Evolutionary conservation across 2,888 invertebrate genomes (phyloP).

Genomic region (Listrodromus nycthemerus): DNA sequence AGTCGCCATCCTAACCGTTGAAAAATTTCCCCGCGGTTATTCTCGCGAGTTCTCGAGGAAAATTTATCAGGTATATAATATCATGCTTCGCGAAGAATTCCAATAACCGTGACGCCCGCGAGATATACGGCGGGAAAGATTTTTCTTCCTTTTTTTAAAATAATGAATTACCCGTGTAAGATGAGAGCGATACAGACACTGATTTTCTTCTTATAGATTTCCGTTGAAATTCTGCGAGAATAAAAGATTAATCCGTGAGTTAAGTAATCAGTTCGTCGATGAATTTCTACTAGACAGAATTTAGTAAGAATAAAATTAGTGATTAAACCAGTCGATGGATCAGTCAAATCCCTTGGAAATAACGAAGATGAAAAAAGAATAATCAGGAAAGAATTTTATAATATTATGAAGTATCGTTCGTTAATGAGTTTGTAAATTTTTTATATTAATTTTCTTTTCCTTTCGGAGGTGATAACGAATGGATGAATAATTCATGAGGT

Average conservation of each 20-base stretch:
- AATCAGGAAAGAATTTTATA: neutral
- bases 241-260: neutral
- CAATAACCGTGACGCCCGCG: slow-evolving; percentile 4
- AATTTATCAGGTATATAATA: neutral
- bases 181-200: neutral
- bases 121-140: neutral
- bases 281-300: neutral
- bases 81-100: slow-evolving; percentile 8
- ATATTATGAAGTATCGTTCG: neutral
- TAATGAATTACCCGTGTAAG: neutral
- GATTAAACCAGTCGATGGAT: neutral
- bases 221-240: neutral
- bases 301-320: neutral
- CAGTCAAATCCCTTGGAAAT: neutral
- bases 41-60: neutral
- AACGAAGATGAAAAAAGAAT: neutral
- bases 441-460: no score
- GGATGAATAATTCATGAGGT: neutral
- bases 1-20: neutral
- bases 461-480: neutral
- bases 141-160: neutral
- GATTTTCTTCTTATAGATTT: neutral
- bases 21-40: neutral
- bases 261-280: neutral
- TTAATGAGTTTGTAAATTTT: no score